Percentiles rank a stretch among this genome's conserved stretches.
Conservation (phyloP, 1,140 invertebrate genomes). For the Tenebrio molitor region DNA sequence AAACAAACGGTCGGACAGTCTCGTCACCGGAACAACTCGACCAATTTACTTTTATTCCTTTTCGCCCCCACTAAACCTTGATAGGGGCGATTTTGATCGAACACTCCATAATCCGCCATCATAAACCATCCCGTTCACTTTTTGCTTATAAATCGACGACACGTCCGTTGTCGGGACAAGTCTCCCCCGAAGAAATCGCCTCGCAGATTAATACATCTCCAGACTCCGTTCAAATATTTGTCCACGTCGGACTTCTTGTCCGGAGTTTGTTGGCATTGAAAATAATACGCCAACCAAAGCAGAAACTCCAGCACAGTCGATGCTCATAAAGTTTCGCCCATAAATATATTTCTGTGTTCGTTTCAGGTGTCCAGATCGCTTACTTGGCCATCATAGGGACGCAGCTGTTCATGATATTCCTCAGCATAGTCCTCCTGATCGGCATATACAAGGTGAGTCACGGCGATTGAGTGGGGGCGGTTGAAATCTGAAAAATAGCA, state of each 20-base stretch:
- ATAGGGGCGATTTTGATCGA: not conserved
- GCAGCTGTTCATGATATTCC: constrained; percentile 78
- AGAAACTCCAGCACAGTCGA: not conserved
- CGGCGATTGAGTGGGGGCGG: no score
- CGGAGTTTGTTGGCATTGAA: constrained; percentile 18
- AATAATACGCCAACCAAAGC: constrained; percentile 9
- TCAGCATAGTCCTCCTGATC: constrained; percentile 77
- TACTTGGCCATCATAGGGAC: constrained; percentile 81
- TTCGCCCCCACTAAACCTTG: not conserved
- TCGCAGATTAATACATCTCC: constrained; percentile 15
- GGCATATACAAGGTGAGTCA: constrained; percentile 78
- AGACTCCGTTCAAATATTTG: constrained; percentile 12
- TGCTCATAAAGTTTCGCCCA: constrained; percentile 1
- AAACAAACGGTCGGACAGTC: constrained; percentile 2
- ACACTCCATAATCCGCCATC: constrained; percentile 8
- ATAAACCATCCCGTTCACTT: no score
- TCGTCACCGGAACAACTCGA: not conserved
- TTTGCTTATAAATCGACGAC: constrained; percentile 18
- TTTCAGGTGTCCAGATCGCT: constrained; percentile 81
- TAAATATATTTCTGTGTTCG: constrained; percentile 46
- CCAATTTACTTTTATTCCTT: constrained; percentile 12
- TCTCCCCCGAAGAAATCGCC: constrained; percentile 4
- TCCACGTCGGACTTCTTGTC: constrained; percentile 7
- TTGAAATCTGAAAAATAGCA: no score
- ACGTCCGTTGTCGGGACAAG: not conserved